Evolutionary conservation across 2,113 vertebrate species (phyloP).

Genomic region (Zosterops japonicus): DNA sequence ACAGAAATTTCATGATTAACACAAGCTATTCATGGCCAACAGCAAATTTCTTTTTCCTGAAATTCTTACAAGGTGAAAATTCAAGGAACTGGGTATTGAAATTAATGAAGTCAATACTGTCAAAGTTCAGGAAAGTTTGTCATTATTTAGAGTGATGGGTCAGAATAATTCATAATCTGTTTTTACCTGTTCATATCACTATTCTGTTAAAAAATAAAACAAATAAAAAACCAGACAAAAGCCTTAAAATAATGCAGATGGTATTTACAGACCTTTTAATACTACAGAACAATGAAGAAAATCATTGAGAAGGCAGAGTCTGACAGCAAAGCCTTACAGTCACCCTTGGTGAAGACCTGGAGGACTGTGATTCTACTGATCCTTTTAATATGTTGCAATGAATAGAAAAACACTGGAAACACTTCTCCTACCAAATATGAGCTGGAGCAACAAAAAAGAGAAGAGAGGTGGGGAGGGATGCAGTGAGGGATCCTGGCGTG

Average conservation of each 20-base stretch:
- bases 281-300: background rate
- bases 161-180: background rate
- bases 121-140: background rate
- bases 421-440: background rate
- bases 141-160: background rate
- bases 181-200: background rate
- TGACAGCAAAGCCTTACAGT: accelerated
- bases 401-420: background rate
- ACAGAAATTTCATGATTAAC: background rate
- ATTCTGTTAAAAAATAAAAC: no score
- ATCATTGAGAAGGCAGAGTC: background rate
- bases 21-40: background rate
- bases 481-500: background rate
- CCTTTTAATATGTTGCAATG: background rate
- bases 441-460: background rate
- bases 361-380: background rate
- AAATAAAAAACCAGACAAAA: background rate
- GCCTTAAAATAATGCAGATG: background rate
- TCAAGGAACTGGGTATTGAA: background rate
- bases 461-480: background rate
- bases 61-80: background rate
- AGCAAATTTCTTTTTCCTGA: background rate
- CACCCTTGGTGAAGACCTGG: accelerated
- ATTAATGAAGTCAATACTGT: background rate
- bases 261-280: background rate